Evolutionary conservation across 2,888 invertebrate species (phyloP).

Genomic region (Ganaspis brasiliensis): DNA sequence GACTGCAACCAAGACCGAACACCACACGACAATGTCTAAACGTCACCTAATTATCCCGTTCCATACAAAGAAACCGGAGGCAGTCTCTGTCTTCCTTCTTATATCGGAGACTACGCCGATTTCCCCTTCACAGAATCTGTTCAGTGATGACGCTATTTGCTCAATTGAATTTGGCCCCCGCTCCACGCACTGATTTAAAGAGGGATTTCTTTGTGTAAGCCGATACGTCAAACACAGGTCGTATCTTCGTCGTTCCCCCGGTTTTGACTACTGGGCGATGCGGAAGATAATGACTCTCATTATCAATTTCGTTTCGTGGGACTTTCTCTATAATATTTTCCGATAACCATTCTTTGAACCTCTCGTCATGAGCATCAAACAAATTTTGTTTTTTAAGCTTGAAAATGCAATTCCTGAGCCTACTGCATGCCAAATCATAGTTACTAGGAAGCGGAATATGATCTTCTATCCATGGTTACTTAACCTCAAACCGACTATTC

Average conservation of each 20-base stretch:
- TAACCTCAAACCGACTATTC: constrained; percentile 24
- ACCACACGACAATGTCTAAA: no score
- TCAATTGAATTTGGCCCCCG: constrained; percentile 54
- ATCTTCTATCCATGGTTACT: no score
- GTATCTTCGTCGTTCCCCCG: constrained; percentile 50
- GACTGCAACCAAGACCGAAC: no score
- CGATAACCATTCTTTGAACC: constrained; percentile 62
- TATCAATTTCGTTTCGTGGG: constrained; percentile 45
- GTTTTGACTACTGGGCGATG: constrained; percentile 51
- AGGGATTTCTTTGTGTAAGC: constrained; percentile 57
- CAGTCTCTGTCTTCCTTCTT: no score
- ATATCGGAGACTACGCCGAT: no score
- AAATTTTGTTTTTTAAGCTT: neutral
- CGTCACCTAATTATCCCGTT: no score
- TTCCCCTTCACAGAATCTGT: no score
- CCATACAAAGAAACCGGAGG: no score
- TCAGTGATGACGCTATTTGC: neutral
- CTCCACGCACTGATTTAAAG: constrained; percentile 59
- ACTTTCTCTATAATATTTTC: constrained; percentile 63
- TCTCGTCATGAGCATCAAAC: constrained; percentile 54
- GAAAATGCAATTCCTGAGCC: no score
- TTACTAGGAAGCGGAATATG: no score
- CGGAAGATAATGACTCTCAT: constrained; percentile 49
- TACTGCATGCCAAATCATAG: no score
- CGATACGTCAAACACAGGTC: constrained; percentile 63